A percentile compares a stretch with the other conserved stretches of the same genome.
Evolutionary conservation across 1,140 invertebrate species (phyloP).

Genomic region (Drosophila auraria): DNA sequence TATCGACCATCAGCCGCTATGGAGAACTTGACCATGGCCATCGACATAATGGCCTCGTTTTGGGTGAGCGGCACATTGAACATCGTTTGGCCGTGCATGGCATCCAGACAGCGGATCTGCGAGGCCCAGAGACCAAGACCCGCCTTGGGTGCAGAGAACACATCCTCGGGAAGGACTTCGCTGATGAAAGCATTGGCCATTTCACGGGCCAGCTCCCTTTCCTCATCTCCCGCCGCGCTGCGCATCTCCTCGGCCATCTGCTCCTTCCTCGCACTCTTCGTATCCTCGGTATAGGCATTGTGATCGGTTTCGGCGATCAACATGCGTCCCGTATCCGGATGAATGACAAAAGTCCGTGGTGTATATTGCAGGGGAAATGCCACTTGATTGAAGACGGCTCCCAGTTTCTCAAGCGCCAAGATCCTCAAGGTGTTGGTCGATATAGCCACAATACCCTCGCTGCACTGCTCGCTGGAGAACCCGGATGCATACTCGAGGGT

Average conservation of each 20-base stretch:
- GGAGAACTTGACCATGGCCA: constrained; percentile 89
- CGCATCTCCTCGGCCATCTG: constrained; percentile 97
- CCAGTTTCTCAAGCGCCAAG: constrained; percentile 98
- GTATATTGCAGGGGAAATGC: constrained; percentile 97
- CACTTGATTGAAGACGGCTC: constrained; percentile 99
- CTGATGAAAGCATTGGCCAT: constrained; percentile 98
- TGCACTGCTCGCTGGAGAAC: constrained; percentile 96
- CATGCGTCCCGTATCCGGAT: constrained; percentile 96
- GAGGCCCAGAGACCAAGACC: constrained; percentile 99
- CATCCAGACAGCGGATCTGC: constrained; percentile 95
- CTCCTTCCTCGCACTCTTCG: constrained; percentile 93
- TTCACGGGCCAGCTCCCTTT: constrained; percentile 97
- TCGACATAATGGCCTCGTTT: constrained; percentile 96
- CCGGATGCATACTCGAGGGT: constrained; percentile 98
- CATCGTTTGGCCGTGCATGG: constrained; percentile 92
- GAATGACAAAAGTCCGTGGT: constrained; percentile 97
- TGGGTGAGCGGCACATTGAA: constrained; percentile 95
- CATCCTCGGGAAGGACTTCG: constrained; percentile 96
- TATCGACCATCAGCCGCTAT: constrained; percentile 78
- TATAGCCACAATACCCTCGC: constrained; percentile 99
- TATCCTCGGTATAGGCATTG: constrained; percentile 99
- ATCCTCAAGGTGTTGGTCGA: constrained; percentile 98
- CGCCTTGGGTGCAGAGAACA: constrained; percentile 98
- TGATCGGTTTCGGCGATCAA: constrained; percentile 99
- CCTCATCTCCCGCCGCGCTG: constrained; percentile 95